Evolutionary conservation across 2,888 invertebrate genomes (phyloP), one percentile per base, ranked within the genome.

Genomic region (Pinctada fucata): DNA sequence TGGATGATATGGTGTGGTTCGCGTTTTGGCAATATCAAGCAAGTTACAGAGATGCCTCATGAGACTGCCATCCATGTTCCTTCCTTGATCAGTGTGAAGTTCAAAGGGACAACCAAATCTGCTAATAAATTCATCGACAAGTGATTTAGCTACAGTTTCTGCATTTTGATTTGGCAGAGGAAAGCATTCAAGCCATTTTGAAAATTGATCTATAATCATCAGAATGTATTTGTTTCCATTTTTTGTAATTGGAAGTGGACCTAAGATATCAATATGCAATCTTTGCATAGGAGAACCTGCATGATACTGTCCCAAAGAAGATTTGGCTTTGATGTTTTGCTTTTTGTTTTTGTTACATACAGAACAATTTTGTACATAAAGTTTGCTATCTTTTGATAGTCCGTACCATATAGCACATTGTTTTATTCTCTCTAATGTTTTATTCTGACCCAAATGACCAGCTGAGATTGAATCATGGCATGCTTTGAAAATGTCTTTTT

Each of bases 1-100:
- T 2, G 63, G n/a, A n/a, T n/a, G n/a, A n/a, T n/a, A n/a, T 58
- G 82, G 80, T 48, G 82, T 82, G 2, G 83, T 83, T 47, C 79
- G 64, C 47, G 73, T 73, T 64, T 82, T 74, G 47, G 67, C 48
- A 45, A 82, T 79, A 2, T 82, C 74, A 2, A 81, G 68, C 3
- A 79, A 52, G 2, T 81, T 71, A 71, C 80, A 81, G 1, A 83
- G 16, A 5, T 66, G 31, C 51, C 74, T 47, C 8, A 78, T 66
- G 2, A 81, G 8, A 47, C 64, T 80, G 2, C 76, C 71, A 49
- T 79, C 78, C 64, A 79, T 79, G 47, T 83, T 76, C 31, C 16
- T 64, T 0, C 78, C 78, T 58, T 78, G 78, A 45, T 78, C 78
- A 50, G 71, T 58, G 49, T 78, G 74, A n/a, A 79, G n/a, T 63